Evolutionary conservation across 2,113 vertebrate genomes (phyloP), one percentile per base, ranked within the genome.

Genomic region (Atlantisia rogersi): DNA sequence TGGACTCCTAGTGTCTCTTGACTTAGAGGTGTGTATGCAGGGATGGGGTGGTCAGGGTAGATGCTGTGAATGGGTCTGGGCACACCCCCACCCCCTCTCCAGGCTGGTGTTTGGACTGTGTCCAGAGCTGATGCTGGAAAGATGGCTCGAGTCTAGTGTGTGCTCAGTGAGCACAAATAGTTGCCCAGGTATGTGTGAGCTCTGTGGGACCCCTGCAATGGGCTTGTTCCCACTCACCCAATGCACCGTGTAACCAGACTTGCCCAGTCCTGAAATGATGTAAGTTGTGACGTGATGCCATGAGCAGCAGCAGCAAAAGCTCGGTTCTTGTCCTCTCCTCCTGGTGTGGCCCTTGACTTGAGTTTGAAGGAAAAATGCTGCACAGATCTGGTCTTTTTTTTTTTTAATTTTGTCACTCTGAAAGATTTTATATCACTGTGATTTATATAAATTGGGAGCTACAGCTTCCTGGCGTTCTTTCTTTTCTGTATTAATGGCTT

Each of bases 91-190:
- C 9, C 26, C 9, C 8, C 5, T 11, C 5, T 18, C 8, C 44
- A 46, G 32, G n/a, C 5, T 4, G 15, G 22, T 0, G 0, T 59
- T 14, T 64, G 56, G 55, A 42, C 10, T 79, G 0, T 52, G 28
- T 68, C 46, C 56, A 60, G 42, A 91, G 5, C 11, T 71, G 44
- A 48, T 21, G 24, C 65, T 60, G 32, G 44, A 56, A 52, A 85
- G 37, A 18, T 0, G 3, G 4, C 42, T 87, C 0, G 0, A 76
- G 19, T 8, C 32, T 25, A 25, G 8, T 2, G 12, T 42, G 5
- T 40, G 31, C 58, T 40, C 28, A 5, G 29, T n/a, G 19, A 50
- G 55, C 28, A 46, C 14, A 58, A 39, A 28, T 2, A 50, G 28
- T 9, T 24, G 17, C 31, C 21, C 26, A 20, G 7, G 14, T 50